phyloP scores from a whole-genome alignment of 2,113 vertebrate genomes.

The Hippoglossus stenolepis region DNA sequence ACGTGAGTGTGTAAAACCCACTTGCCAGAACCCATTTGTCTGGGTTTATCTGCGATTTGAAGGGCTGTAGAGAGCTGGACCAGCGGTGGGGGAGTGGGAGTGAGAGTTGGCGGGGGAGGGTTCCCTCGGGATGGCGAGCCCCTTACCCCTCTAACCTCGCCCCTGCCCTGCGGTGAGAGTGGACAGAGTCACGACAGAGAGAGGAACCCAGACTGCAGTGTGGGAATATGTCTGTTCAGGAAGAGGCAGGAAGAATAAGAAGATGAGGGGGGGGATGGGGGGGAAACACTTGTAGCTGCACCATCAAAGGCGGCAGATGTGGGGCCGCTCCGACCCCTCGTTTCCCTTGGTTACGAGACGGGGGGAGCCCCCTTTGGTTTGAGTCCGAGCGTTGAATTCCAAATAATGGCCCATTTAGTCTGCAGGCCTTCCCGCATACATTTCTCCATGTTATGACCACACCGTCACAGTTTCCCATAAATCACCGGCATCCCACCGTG shows the following conservation, averaged over 20 bases:
- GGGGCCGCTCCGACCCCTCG: constrained; percentile 41
- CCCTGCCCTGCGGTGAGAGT: constrained; percentile 52
- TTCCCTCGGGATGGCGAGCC: constrained; percentile 56
- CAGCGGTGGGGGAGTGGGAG: constrained; percentile 13
- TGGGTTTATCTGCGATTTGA: constrained; percentile 74
- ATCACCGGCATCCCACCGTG: constrained; percentile 66
- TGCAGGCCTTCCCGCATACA: constrained; percentile 57
- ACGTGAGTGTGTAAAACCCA: constrained; percentile 67
- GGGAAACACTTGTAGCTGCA: constrained; percentile 52
- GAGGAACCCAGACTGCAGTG: constrained; percentile 56
- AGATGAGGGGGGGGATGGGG: constrained; percentile 45
- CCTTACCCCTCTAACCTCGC: constrained; percentile 27
- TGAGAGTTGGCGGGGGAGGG: neutral
- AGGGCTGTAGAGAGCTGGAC: constrained; percentile 42
- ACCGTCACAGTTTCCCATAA: constrained; percentile 59
- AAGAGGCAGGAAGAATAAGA: constrained; percentile 51
- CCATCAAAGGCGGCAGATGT: constrained; percentile 76
- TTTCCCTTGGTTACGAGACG: constrained; percentile 25
- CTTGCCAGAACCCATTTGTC: constrained; percentile 71
- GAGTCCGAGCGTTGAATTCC: constrained; percentile 44
- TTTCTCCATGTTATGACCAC: constrained; percentile 76
- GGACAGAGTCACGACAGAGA: constrained; percentile 75
- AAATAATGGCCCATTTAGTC: constrained; percentile 61
- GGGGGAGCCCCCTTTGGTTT: constrained; percentile 39
- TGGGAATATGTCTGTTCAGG: constrained; percentile 69